phyloP scores from a whole-genome alignment of 1,140 invertebrate genomes.

The Paracyclopina nana region DNA sequence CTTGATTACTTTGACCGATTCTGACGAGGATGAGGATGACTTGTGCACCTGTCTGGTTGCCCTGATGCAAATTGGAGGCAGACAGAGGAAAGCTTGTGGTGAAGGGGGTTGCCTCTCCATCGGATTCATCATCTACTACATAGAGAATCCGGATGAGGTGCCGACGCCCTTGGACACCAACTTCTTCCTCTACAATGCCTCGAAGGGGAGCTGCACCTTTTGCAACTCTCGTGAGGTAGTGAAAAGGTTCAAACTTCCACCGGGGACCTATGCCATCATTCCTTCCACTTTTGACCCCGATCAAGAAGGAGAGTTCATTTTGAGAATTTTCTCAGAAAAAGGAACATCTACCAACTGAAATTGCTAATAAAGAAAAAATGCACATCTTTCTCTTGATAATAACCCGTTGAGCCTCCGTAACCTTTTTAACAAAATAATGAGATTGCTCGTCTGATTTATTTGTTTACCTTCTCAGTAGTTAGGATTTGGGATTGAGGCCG shows the following conservation, averaged over 20 bases:
- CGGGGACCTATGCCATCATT: background rate
- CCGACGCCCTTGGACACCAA: background rate
- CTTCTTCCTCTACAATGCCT: no score
- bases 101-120: background rate
- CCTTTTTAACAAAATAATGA: no score
- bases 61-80: background rate
- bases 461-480: no score
- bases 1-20: background rate
- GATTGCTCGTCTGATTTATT: no score
- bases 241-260: background rate
- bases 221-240: slow-evolving; percentile 1
- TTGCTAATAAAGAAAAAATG: no score
- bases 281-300: background rate
- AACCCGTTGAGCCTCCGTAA: no score
- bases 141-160: background rate
- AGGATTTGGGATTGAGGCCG: no score
- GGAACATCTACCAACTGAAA: no score
- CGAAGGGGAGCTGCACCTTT: no score
- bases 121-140: background rate
- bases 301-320: background rate
- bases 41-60: background rate
- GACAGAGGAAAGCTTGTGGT: no score
- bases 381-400: no score
- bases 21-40: background rate
- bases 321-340: background rate